phyloP scores from a whole-genome alignment of 2,113 vertebrate genomes.

The Nothoprocta pentlandii region DNA sequence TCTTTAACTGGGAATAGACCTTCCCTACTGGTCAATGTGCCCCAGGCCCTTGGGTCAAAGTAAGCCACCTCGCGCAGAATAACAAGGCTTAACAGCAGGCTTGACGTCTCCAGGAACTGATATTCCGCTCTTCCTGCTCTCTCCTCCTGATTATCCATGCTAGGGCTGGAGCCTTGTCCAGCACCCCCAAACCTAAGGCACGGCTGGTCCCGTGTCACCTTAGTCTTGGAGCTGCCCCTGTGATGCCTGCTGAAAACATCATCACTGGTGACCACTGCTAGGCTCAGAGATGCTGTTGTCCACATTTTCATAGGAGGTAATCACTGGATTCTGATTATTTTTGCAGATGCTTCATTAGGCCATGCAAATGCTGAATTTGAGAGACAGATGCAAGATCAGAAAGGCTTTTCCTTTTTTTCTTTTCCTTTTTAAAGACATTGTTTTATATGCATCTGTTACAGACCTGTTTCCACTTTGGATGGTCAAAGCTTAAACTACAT shows the following conservation, averaged over 20 bases:
- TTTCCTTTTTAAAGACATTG: not conserved
- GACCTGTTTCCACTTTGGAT: not conserved
- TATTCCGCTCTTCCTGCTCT: not conserved
- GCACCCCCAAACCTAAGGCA: not conserved
- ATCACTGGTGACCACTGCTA: not conserved
- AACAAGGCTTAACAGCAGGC: not conserved
- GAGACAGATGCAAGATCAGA: not conserved
- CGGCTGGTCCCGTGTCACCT: not conserved
- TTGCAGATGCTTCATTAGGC: not conserved
- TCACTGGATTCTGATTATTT: not conserved
- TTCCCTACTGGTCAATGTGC: not conserved
- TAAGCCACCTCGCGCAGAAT: not conserved
- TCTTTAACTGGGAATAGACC: constrained; percentile 26
- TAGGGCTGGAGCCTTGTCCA: not conserved
- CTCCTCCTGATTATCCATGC: not conserved
- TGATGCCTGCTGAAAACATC: not conserved
- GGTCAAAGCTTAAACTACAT: not conserved
- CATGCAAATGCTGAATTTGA: not conserved
- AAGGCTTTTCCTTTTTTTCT: not conserved
- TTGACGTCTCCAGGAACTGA: not conserved
- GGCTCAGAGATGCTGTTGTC: not conserved
- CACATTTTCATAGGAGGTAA: not conserved
- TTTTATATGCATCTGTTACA: not conserved
- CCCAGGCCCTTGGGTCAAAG: not conserved
- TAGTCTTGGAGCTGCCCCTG: not conserved